Base-by-base conservation (phyloP, 2,797 vertebrate genomes). In the Megalops cyprinoides region DNA sequence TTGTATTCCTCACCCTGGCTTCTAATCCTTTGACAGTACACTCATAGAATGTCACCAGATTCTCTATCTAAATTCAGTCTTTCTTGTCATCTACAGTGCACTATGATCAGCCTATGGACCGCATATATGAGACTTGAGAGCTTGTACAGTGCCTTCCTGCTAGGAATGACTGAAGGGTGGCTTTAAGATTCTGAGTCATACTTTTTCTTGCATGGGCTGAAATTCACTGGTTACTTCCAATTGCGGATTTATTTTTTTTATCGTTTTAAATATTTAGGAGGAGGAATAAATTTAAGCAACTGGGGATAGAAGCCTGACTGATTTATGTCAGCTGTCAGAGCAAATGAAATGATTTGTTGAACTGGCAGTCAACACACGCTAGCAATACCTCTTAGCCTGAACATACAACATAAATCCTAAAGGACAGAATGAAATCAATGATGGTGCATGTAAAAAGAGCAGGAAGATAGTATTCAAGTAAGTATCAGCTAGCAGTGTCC, bases 1-100 rank as follows among this genome's bases (percentile, higher is more conserved):
- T 5, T 31, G 12, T 58, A 2, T 25, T 25, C 31, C n/a, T 60
- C 9, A 1, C 20, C 20, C n/a, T 18, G 20, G 18, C 51, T 48
- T 14, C 51, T 53, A 18, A 14, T 53, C 51, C 23, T n/a, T 28
- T 60, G 58, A 28, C 25, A 28, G 5, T 28, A 25, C 58, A 60
- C 9, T 60, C n/a, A 31, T n/a, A 60, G 31, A 60, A 60, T 28
- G 5, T n/a, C n/a, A 60, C n/a, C 58, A 60, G 7, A 4, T 31
- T 31, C 76, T 44, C 42, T 9, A 7, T 69, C 74, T 84, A 84
- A 83, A 83, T 84, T 80, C 83, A 86, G 79, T 37, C 23, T 12
- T 62, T 69, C 76, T 55, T 34, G 81, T 78, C 76, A 83, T 83
- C 77, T 83, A 58, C 49, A 84, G 77, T 75, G 60, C 62, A 42